These are phyloP conservation scores for Adineta ricciae DNA, from an alignment of 2,888 invertebrate species.

Conservation along the genomic window DNA sequence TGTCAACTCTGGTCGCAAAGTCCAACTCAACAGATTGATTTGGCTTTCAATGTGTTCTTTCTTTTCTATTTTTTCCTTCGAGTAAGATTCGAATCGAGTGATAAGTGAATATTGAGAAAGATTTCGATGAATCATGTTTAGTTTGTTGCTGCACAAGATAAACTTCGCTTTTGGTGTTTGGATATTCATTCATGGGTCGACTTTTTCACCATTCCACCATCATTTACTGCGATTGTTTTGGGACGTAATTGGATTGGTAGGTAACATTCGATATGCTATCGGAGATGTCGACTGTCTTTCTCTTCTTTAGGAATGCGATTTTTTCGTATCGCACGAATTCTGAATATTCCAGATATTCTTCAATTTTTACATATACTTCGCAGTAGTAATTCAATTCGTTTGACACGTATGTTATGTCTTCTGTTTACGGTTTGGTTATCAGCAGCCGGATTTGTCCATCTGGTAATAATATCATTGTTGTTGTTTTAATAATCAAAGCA, in stretches of 20 bases:
- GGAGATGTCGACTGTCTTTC: too few species aligned
- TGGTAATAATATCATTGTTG: conserved; percentile 60
- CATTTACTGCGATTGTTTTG: conserved; percentile 99
- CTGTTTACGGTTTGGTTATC: conserved; percentile 99
- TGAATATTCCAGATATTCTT: conserved; percentile 99
- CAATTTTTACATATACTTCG: conserved; percentile 99
- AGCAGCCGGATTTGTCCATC: conserved; percentile 97
- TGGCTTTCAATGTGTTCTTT: conserved; percentile 99
- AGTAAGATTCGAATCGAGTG: conserved; percentile 68
- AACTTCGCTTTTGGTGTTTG: conserved; percentile 97
- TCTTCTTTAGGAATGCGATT: conserved; percentile 83
- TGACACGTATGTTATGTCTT: conserved; percentile 98
- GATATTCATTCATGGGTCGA: conserved; percentile 99
- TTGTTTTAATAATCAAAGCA: conserved; percentile 35
- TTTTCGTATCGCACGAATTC: conserved; percentile 94
- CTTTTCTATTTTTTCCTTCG: conserved; percentile 99
- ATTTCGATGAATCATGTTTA: conserved; percentile 51
- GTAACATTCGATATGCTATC: too few species aligned
- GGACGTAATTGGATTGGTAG: conserved; percentile 99
- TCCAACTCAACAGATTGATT: conserved; percentile 85
- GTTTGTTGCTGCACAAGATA: conserved; percentile 99
- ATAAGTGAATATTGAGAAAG: too few species aligned
- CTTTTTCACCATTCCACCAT: conserved; percentile 99
- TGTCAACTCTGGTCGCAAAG: conserved; percentile 31
- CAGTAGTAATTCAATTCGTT: conserved; percentile 98